Evolutionary conservation across 2,797 vertebrate genomes (phyloP), one percentile per base, ranked within the genome.

Genomic region (Austrolebias charrua): DNA sequence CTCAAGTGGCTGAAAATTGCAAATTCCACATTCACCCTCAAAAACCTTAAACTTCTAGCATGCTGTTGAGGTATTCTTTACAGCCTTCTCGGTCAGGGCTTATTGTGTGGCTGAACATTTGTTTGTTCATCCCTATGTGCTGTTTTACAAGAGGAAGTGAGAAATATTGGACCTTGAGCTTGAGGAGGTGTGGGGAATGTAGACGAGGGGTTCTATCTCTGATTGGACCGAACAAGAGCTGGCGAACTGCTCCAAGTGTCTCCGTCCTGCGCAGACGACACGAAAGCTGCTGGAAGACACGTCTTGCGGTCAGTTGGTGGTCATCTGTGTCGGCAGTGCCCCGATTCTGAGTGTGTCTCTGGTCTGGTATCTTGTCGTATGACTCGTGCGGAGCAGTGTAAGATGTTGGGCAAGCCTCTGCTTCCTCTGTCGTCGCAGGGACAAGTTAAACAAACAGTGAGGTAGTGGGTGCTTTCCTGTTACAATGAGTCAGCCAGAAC

Each of bases 131-230:
- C n/a, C 24, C 18, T 10, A 0, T 20, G 14, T 56, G 60, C 57
- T 55, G 4, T 19, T 80, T 72, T 48, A 57, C 74, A 35, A 66
- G 56, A 60, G 76, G 68, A 82, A 84, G 84, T 81, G 86, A 84
- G 82, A 87, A 84, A 87, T 83, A 69, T 77, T 85, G 84, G 74
- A 89, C 85, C 75, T 84, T 88, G 86, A 90, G 86, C 85, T 86
- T 82, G 84, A 86, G 79, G 69, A 82, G 81, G 78, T 66, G 84
- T 87, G 84, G 75, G 88, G 85, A 88, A 89, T 89, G 86, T 87
- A 71, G 86, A 76, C 80, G 60, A 58, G 6, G n/a, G 73, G 75
- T 79, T 87, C 85, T 63, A 84, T 63, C 75, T 73, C 63, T 78
- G 79, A 78, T 81, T 75, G 84, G 86, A 87, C 72, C 63, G 79